Base-by-base conservation (phyloP, 2,113 vertebrate genomes). In the Gymnobelideus leadbeateri region DNA sequence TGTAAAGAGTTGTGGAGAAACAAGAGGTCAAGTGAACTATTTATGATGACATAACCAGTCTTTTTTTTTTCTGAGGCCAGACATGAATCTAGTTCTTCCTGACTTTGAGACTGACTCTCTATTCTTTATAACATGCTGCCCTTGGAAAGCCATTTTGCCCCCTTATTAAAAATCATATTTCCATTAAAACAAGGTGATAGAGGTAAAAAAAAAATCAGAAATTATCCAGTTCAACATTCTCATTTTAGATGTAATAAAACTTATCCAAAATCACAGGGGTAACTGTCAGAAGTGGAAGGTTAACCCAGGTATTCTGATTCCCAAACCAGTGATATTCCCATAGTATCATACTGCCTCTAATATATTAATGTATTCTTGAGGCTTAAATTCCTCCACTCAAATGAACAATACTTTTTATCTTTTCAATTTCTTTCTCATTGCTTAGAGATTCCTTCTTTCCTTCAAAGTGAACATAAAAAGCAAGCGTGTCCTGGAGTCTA, bases 391-490 rank as follows among this genome's bases (percentile, higher is more conserved):
- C 28, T 89, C 3, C 23, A 43, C 47, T 53, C 12, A 37, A 9
- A 9, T 84, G n/a, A 1, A 50, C 68, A 77, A 28, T 11, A 24
- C 0, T n/a, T 90, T 51, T 21, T 28, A 47, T 1, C n/a, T 68
- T 43, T 93, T 93, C 51, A 2, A 12, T 51, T 21, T 51, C 9
- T 51, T 37, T 50, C 49, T 91, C 47, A 12, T 21, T 24, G 19
- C 9, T 1, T 57, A 95, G 84, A 91, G 92, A 28, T 24, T 92
- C 92, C 8, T 91, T 57, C 89, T 94, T 95, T 89, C 49, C 9
- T 77, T 89, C 50, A 92, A 94, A 97, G 92, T 92, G 94, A 94
- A 68, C 51, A 77, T 96, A 95, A 95, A 96, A 95, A 96, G 92
- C 28, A 93, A 96, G 55, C 37, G 28, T 89, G 61, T n/a, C 61